These are phyloP conservation scores for Hyposoter dolosus DNA, from an alignment of 2,888 invertebrate genomes.

Conservation along the genomic window DNA sequence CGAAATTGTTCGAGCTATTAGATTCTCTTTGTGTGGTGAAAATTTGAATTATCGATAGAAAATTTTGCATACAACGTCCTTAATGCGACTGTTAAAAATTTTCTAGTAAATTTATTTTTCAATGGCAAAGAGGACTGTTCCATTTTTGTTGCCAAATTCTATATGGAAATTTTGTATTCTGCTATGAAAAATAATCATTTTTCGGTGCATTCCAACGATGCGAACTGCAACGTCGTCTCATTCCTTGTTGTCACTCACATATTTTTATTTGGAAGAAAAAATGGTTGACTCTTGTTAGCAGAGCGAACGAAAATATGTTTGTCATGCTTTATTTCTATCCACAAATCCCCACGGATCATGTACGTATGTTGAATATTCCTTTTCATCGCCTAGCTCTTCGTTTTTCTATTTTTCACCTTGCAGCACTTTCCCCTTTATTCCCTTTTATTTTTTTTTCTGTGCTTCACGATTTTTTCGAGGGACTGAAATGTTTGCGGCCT, in stretches of 20 bases:
- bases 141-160: too few relatives aligned
- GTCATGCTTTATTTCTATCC: conserved; percentile 20
- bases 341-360: conserved; percentile 3
- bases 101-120: too few relatives aligned
- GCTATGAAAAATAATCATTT: too few relatives aligned
- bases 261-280: background rate
- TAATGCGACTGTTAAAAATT: too few relatives aligned
- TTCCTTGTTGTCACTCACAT: background rate
- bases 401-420: conserved; percentile 30
- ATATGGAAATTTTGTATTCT: too few relatives aligned
- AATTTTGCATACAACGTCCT: too few relatives aligned
- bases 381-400: conserved; percentile 7
- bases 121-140: too few relatives aligned
- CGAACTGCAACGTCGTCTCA: too few relatives aligned
- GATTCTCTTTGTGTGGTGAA: too few relatives aligned
- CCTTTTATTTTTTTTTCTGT: conserved; percentile 4
- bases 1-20: too few relatives aligned
- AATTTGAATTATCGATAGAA: too few relatives aligned
- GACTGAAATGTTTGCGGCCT: conserved; percentile 44
- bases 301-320: conserved; percentile 24
- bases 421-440: background rate
- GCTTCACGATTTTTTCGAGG: conserved; percentile 29
- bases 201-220: too few relatives aligned
- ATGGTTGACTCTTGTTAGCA: background rate
- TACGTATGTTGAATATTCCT: conserved; percentile 7